Evolutionary conservation across 2,113 vertebrate species (phyloP).

Genomic region (Pseudois nayaur): DNA sequence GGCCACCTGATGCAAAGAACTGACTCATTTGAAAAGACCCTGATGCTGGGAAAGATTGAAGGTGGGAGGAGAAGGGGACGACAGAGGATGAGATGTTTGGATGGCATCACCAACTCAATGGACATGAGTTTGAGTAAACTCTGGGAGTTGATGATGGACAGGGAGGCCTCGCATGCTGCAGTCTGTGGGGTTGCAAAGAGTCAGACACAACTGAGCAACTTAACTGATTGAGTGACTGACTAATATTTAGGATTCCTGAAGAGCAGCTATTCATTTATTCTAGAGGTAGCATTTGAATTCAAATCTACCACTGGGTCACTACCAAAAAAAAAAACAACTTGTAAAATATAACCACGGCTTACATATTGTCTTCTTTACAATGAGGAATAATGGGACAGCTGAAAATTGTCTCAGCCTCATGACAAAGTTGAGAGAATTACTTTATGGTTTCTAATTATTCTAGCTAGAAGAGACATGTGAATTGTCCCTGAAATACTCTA

Average conservation of each 20-base stretch:
- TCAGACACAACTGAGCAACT: background rate
- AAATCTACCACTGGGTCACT: slow-evolving; percentile 16
- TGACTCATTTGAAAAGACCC: background rate
- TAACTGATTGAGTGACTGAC: background rate
- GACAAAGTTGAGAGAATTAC: slow-evolving; percentile 34
- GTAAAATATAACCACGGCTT: background rate
- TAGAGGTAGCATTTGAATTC: slow-evolving; percentile 13
- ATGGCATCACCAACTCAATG: background rate
- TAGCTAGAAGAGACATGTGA: background rate
- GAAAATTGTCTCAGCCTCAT: slow-evolving; percentile 45
- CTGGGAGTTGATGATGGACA: background rate
- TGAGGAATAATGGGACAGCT: slow-evolving; percentile 47
- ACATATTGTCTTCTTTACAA: slow-evolving; percentile 35
- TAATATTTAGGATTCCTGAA: slow-evolving; percentile 10
- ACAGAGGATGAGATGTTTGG: background rate
- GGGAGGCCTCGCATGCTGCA: rapidly evolving
- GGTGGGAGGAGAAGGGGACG: rapidly evolving
- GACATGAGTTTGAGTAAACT: background rate
- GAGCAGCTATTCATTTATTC: background rate
- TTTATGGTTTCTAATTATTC: slow-evolving; percentile 38
- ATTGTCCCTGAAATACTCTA: slow-evolving; percentile 44
- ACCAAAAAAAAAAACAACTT: background rate
- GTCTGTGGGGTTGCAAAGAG: background rate
- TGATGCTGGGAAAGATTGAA: background rate
- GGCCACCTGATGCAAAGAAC: background rate